Base-by-base conservation (phyloP, 2,888 invertebrate species). In the Orchesella flavescens region DNA sequence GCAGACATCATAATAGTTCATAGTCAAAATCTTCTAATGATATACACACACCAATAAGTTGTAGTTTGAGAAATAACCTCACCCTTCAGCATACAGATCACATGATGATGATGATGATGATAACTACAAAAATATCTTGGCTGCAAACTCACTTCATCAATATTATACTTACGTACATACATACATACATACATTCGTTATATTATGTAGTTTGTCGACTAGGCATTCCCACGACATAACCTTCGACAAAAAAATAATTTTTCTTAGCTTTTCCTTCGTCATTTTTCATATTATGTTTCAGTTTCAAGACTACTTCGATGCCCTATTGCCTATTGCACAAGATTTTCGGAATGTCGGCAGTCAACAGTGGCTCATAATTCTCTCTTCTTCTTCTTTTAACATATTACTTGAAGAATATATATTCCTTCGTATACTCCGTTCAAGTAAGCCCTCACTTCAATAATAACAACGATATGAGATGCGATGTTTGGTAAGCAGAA, bases 151-250 rank as follows among this genome's bases (percentile, higher is more conserved):
- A n/a, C n/a, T n/a, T 34, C 34, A 34, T 34, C 34, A 34, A 7
- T 34, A 34, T 34, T 34, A 7, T 7, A 34, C 7, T 34, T 34
- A 34, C 7, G 34, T 34, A 34, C 34, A 34, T 34, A 34, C n/a
- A n/a, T n/a, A n/a, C n/a, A n/a, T n/a, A 12, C 7, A 44, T 44
- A 44, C 44, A 44, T 44, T 12, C 44, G 44, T 44, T 44, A 44
- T 44, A 44, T 9, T 9, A 44, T 44, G 44, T 44, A 44, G 9
- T 7, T 7, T 44, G 49, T 49, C 3, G 3, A 10, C n/a, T 49
- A 49, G 1, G 12, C 49, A 80, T 80, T 80, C 80, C 80, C 80
- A 80, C 80, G 68, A 73, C 80, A 73, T 80, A 80, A 74, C 80
- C 80, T 74, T 80, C 68, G 68, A 80, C 68, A 80, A 80, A 73